Evolutionary conservation across 2,797 vertebrate genomes (phyloP), one percentile per base, ranked within the genome.

Genomic region (Onychomys leucogaster): DNA sequence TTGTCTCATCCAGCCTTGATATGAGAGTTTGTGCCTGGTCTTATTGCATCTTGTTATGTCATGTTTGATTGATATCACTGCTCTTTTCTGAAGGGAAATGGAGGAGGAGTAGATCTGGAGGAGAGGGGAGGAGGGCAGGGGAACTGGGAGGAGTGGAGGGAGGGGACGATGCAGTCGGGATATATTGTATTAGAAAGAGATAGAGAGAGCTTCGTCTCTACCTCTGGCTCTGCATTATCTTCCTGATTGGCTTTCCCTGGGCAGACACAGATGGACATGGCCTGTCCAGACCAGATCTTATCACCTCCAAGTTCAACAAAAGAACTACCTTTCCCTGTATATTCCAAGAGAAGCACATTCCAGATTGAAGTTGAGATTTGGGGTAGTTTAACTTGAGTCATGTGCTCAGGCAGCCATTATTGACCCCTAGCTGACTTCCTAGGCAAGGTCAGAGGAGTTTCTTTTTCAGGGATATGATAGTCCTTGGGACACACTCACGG

Each of bases 331-430:
- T 69, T 32, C 69, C 43, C 52, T 49, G 29, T 27, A 13, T 23
- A 17, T 57, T 34, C 55, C 80, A 5, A 78, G 46, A 63, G 59
- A 91, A 65, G 25, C 14, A 8, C 6, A 41, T 75, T 49, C 34
- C 17, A 13, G 71, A 81, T 2, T 59, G 52, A 59, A 34, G 49
- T 46, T 78, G 76, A 69, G 0, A 77, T 49, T 25, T 29, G 4
- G n/a, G 5, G 17, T 43, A 6, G 11, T 17, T 6, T 76, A 4
- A 29, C 69, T 37, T 73, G 27, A 25, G 7, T 81, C 52, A 19
- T 0, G 0, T 9, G 6, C 0, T 41, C 46, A 63, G 6, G 12
- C 8, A 27, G 14, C 27, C 4, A 7, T 46, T 41, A 14, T 1
- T 21, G 19, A n/a, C 43, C 29, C 13, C 61, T 27, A 32, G 0